phyloP scores from a whole-genome alignment of 2,113 vertebrate species.

The Heterocephalus glaber region DNA sequence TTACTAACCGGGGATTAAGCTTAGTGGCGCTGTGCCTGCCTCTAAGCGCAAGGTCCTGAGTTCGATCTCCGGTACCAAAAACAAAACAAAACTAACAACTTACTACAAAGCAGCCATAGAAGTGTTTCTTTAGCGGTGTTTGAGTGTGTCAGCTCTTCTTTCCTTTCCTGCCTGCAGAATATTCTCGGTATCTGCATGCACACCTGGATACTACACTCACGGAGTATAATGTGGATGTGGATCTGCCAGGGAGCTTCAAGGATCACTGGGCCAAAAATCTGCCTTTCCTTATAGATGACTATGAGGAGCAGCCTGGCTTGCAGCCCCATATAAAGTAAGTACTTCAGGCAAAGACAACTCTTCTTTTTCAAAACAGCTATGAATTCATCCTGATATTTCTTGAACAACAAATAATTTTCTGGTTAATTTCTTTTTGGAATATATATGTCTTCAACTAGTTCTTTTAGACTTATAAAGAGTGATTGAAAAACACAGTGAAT shows the following conservation, averaged over 20 bases:
- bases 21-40: too few species aligned
- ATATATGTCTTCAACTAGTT: background rate
- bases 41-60: too few species aligned
- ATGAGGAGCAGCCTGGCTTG: constrained; percentile 97
- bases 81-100: background rate
- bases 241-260: constrained; percentile 97
- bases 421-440: background rate
- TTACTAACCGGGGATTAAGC: too few species aligned
- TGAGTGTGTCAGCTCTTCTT: constrained; percentile 25
- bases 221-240: constrained; percentile 94
- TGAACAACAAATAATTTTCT: background rate
- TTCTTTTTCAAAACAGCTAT: background rate
- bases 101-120: background rate
- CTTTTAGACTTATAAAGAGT: background rate
- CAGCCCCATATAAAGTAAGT: constrained; percentile 97
- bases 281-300: constrained; percentile 97
- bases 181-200: constrained; percentile 96
- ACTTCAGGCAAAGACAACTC: background rate
- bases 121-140: background rate
- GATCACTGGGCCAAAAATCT: constrained; percentile 99
- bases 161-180: constrained; percentile 87
- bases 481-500: background rate
- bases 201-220: constrained; percentile 95
- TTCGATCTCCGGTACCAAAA: too few species aligned
- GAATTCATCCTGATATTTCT: background rate